Evolutionary conservation across 2,797 vertebrate species (phyloP), one percentile per base, ranked within the genome.

Genomic region (Pangasius sanitwongsei): DNA sequence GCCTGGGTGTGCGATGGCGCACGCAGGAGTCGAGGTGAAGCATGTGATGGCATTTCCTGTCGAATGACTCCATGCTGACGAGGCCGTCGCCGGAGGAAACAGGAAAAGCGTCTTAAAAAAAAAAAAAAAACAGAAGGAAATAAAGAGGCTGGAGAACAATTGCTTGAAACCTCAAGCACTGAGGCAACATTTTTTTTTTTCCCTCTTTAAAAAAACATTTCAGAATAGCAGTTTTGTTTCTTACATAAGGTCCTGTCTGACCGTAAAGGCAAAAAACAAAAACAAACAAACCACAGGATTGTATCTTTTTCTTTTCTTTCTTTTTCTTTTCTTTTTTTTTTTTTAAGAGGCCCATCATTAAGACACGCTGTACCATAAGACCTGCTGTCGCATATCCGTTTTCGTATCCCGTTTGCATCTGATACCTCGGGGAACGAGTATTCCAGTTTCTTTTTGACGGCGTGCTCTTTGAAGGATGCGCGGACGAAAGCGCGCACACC

Each of bases 41-140:
- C 86, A 77, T 75, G 55, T 69, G 83, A 72, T 89, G 89, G 84
- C 81, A 89, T 88, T 91, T 92, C 87, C 87, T 67, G 41, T 57
- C 25, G 53, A 74, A 77, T 89, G 83, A 85, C 88, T 88, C 78
- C 77, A 0, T 57, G 31, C 63, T 87, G 87, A 89, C 61, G 74
- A 70, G 82, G 77, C 86, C 63, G 70, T 72, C 84, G 57, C 72
- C 70, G 74, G 85, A 78, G 81, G 88, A 82, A 91, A 86, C 83
- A 80, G 55, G 87, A 86, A 69, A 87, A 69, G 78, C 85, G 81
- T 77, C 37, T 59, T 69, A 48, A 74, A 65, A 53, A 72, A 3
- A 25, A 37, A 63, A 86, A 25, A 72, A 69, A 89, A 34, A 28
- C 48, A 31, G 23, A 37, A 69, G 86, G 86, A 82, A 88, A 57